Percentiles rank a stretch among this genome's conserved stretches.
These are phyloP conservation scores for Spodoptera litura DNA, from an alignment of 1,140 invertebrate species.

Conservation along the genomic window DNA sequence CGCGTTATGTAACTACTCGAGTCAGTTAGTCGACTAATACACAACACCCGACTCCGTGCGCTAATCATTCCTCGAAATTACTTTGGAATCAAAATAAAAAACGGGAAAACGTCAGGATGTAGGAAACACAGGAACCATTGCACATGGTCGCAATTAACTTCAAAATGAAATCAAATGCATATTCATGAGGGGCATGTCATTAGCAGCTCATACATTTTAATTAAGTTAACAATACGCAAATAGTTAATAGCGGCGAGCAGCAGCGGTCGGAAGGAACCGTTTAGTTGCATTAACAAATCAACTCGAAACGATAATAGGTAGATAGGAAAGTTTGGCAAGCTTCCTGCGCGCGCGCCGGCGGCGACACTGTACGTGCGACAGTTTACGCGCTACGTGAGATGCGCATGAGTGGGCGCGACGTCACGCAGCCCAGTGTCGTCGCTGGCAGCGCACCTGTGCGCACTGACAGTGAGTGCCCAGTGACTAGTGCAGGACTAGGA, in stretches of 20 bases:
- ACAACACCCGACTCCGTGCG: no score
- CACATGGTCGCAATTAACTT: neutral
- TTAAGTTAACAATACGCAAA: neutral
- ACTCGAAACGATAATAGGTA: neutral
- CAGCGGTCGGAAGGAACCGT: neutral
- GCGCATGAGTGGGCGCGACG: neutral
- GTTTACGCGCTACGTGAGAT: constrained; percentile 20
- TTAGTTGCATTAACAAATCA: neutral
- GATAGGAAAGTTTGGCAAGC: constrained; percentile 20
- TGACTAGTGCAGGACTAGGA: neutral
- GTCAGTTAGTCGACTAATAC: no score
- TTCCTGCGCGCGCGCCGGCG: neutral
- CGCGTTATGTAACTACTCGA: no score
- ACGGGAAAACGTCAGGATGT: constrained; percentile 1
- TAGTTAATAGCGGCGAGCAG: neutral
- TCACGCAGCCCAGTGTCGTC: neutral
- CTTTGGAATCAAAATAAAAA: neutral
- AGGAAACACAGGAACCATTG: constrained; percentile 1
- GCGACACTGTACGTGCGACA: constrained; percentile 3
- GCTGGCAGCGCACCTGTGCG: constrained; percentile 1
- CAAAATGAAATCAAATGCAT: neutral
- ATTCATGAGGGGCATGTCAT: neutral
- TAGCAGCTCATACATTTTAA: constrained; percentile 11
- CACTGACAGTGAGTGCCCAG: neutral
- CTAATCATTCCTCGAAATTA: neutral